Evolutionary conservation across 2,888 invertebrate species (phyloP), one percentile per base, ranked within the genome.

Genomic region (Scaptomyza polygonia): DNA sequence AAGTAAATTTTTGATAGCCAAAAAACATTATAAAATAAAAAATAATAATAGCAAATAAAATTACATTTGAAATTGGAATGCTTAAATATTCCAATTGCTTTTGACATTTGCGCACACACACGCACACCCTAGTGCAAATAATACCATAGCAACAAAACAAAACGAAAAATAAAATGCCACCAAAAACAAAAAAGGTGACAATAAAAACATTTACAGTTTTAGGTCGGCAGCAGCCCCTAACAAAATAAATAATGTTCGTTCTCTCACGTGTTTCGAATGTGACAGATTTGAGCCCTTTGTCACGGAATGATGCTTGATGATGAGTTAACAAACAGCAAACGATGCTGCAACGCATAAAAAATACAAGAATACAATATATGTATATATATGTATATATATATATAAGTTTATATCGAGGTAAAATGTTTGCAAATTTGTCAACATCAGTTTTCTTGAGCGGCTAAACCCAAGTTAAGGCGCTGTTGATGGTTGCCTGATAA

Each of bases 271-370:
- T 86, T 85, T 69, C 72, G 88, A 85, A 82, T 84, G 87, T 84
- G 84, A 84, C 88, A 84, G 85, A 84, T 84, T 84, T 88, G 75
- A 84, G 84, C 88, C 84, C 77, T 88, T 86, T 86, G 88, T 84
- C 87, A 84, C 86, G 84, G 72, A 75, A 80, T 79, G 86, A 72
- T 79, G 72, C 54, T 40, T 79, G 88, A 82, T 82, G 88, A 87
- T 87, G 79, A 85, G 88, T 82, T 82, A 85, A 82, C 82, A 81
- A 87, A 84, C 79, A 83, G 67, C 86, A 59, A 72, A 66, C 65
- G 54, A 39, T 61, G 66, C 70, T 58, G 75, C 63, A 49, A 45
- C 52, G 63, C 72, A 72, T 68, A 62, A 57, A 47, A 47, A 53
- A 67, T 52, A 64, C 39, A 48, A 52, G 29, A 25, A 25, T 25